Evolutionary conservation across 2,888 invertebrate species (phyloP), one percentile per base, ranked within the genome.

Genomic region (Folsomia manolachei): DNA sequence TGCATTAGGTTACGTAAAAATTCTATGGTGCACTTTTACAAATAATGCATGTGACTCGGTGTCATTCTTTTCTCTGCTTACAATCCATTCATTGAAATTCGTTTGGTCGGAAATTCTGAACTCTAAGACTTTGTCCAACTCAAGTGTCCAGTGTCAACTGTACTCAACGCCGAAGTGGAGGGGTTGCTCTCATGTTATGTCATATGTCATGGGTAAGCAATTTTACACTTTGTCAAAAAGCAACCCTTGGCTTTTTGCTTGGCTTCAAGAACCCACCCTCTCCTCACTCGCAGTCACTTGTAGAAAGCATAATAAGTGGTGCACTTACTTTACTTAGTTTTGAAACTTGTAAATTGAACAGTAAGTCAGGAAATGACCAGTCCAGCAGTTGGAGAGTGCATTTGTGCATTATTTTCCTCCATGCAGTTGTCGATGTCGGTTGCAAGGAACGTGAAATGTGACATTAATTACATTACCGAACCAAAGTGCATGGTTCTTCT

Each of bases 121-220:
- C n/a, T n/a, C n/a, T n/a, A n/a, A n/a, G n/a, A n/a, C n/a, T 51
- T 9, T 51, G 9, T 51, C 51, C 9, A 18, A 18, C 9, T 9
- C 51, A 56, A 56, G 56, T 56, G 56, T 56, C 56, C 56, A 56
- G n/a, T 56, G 56, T 56, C 56, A 56, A 56, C 56, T n/a, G n/a
- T n/a, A n/a, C n/a, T 56, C 56, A 7, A 56, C 56, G 21, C 56
- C 21, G 21, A 56, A 56, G 21, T 4, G 21, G 18, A 56, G 18
- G n/a, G 18, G 19, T 56, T 56, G 21, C 21, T 4, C 56, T 56
- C 21, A 21, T 56, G 56, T 56, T 56, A 21, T 56, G 56, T 56
- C 56, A 56, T 21, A 56, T 56, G 56, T 56, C 56, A 56, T 56
- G 56, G 21, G 7, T 56, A 56, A 56, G 39, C 39, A 39, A 39